Conservation (phyloP, 1,140 invertebrate species). For the Trinorchestia longiramus region DNA sequence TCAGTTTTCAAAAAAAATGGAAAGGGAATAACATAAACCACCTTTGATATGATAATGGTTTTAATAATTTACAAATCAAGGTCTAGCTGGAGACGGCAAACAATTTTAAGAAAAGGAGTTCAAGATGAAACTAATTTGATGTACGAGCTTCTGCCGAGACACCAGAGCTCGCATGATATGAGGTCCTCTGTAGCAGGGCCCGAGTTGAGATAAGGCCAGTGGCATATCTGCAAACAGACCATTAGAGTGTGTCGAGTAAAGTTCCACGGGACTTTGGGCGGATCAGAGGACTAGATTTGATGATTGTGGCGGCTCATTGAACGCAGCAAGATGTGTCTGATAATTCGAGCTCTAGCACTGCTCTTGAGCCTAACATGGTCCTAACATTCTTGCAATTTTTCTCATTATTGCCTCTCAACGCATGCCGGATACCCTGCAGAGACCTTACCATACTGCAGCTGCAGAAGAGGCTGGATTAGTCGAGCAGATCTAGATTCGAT, state of each 20-base stretch:
- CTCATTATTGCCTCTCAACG: background rate
- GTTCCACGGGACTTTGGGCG: background rate
- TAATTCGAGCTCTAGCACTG: background rate
- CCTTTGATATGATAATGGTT: too few relatives aligned
- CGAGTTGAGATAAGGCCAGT: background rate
- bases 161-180: background rate
- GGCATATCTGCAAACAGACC: background rate
- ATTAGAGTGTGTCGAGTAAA: background rate
- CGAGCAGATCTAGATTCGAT: background rate
- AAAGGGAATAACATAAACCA: too few relatives aligned
- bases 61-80: background rate
- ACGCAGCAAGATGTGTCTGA: background rate
- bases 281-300: conserved; percentile 52
- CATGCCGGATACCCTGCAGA: background rate
- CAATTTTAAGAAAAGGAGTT: background rate
- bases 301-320: conserved; percentile 32
- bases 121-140: background rate
- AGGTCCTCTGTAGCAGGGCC: background rate
- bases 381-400: background rate
- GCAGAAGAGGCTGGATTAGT: background rate
- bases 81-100: background rate
- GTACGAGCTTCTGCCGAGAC: background rate
- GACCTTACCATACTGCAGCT: background rate
- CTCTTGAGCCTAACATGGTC: background rate
- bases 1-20: too few relatives aligned